phyloP scores from a whole-genome alignment of 2,888 invertebrate species.

The Brenthis daphne region DNA sequence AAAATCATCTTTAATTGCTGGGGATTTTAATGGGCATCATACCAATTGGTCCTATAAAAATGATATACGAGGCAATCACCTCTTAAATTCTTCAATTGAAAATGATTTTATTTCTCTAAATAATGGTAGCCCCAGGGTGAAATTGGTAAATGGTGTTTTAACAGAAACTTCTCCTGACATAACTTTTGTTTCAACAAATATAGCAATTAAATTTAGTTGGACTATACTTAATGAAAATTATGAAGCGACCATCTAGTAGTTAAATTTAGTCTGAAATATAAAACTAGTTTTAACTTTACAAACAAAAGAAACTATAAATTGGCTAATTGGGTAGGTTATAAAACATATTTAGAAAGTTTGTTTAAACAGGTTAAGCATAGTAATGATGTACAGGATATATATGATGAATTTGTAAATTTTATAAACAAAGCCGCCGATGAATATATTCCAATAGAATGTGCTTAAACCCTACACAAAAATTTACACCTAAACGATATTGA shows the following conservation, averaged over 20 bases:
- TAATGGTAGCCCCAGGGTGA: too few species aligned
- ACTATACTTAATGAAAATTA: constrained; percentile 25
- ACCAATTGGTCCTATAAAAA: too few species aligned
- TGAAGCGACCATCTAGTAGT: constrained; percentile 31
- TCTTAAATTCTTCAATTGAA: too few species aligned
- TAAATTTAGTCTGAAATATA: not conserved
- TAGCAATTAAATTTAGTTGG: constrained; percentile 30
- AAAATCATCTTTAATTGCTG: too few species aligned
- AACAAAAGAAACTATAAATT: constrained; percentile 27
- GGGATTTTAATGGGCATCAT: too few species aligned
- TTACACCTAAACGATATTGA: constrained; percentile 35
- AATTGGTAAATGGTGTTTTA: not conserved
- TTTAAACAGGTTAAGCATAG: not conserved
- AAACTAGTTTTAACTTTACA: not conserved
- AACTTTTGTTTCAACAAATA: constrained; percentile 32
- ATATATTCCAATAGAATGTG: not conserved
- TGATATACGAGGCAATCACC: too few species aligned
- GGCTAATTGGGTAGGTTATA: constrained; percentile 15
- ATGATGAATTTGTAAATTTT: not conserved
- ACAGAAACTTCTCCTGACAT: constrained; percentile 21
- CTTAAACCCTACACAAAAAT: not conserved
- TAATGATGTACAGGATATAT: not conserved
- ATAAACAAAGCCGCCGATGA: constrained; percentile 4
- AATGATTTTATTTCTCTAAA: too few species aligned
- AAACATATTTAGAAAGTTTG: not conserved